A percentile compares a stretch with the other conserved stretches of the same genome.
Evolutionary conservation across 2,113 vertebrate species (phyloP).

Genomic region (Anoplopoma fimbria): DNA sequence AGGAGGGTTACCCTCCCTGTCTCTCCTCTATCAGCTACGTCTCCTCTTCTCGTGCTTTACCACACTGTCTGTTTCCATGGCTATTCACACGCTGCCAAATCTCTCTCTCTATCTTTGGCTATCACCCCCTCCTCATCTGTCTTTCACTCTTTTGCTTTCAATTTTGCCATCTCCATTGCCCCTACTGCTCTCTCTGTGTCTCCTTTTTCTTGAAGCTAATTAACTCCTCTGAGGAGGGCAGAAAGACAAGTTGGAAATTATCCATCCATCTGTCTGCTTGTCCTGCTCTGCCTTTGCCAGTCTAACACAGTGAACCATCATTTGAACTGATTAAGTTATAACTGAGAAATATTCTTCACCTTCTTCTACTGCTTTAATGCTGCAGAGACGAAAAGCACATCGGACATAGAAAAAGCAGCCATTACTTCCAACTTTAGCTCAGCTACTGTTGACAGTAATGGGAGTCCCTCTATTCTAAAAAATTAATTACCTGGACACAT

Average conservation of each 20-base stretch:
- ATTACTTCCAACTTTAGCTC: constrained; percentile 26
- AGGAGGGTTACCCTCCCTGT: constrained; percentile 62
- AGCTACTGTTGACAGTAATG: constrained; percentile 11
- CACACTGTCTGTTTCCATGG: constrained; percentile 33
- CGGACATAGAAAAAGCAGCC: neutral
- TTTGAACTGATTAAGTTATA: constrained; percentile 2
- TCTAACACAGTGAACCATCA: constrained; percentile 28
- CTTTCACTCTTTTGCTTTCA: neutral
- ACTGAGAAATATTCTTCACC: neutral
- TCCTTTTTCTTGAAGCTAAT: constrained; percentile 41
- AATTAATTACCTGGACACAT: constrained; percentile 35
- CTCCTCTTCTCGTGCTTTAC: constrained; percentile 26
- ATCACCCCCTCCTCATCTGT: constrained; percentile 11
- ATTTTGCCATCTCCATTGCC: constrained; percentile 24
- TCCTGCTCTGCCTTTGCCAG: constrained; percentile 8
- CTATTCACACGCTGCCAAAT: constrained; percentile 21
- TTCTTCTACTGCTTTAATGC: neutral
- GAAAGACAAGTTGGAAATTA: constrained; percentile 42
- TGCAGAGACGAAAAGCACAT: neutral
- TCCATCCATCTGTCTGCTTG: constrained; percentile 39
- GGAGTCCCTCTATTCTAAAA: constrained; percentile 18
- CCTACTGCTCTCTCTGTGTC: neutral
- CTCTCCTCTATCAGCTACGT: constrained; percentile 46
- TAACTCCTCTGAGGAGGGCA: constrained; percentile 29
- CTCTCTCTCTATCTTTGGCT: constrained; percentile 19